Evolutionary conservation across 2,888 invertebrate species (phyloP).

Genomic region (Caenorhabditis imperialis): DNA sequence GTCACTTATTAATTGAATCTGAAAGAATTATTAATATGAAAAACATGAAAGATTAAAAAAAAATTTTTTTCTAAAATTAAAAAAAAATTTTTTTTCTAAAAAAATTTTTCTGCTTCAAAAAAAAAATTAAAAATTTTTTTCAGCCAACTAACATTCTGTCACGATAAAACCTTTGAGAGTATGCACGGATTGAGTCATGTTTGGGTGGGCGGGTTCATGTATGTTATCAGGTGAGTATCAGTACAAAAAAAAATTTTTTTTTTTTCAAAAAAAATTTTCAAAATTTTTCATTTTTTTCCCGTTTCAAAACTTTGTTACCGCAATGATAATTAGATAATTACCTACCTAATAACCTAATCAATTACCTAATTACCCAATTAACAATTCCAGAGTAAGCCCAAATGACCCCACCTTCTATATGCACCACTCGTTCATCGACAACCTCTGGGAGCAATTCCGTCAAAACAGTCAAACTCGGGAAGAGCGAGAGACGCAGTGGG

Average conservation of each 20-base stretch:
- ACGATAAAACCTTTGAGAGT: slow-evolving; percentile 77
- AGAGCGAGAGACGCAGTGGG: slow-evolving; percentile 74
- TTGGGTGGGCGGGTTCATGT: slow-evolving; percentile 78
- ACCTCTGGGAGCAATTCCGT: slow-evolving; percentile 77
- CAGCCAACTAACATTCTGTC: slow-evolving; percentile 72
- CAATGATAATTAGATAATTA: too few species aligned
- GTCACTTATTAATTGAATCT: too few species aligned
- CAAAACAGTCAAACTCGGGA: slow-evolving; percentile 70
- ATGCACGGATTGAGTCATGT: slow-evolving; percentile 77
- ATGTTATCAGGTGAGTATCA: slow-evolving; percentile 72
- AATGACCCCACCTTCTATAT: slow-evolving; percentile 75
- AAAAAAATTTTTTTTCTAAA: too few species aligned
- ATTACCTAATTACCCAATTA: neutral
- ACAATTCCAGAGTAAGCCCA: slow-evolving; percentile 62
- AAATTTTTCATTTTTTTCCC: too few species aligned
- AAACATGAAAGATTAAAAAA: neutral
- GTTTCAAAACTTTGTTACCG: too few species aligned
- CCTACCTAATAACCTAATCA: too few species aligned
- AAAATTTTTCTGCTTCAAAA: neutral
- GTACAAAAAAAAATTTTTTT: too few species aligned
- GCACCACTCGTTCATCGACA: slow-evolving; percentile 76
- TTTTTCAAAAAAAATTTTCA: too few species aligned
- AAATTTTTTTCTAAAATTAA: too few species aligned
- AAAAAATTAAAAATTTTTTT: neutral
- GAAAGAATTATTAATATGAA: too few species aligned